Base-by-base conservation (phyloP, 2,888 invertebrate genomes). In the Lutraria lutraria region DNA sequence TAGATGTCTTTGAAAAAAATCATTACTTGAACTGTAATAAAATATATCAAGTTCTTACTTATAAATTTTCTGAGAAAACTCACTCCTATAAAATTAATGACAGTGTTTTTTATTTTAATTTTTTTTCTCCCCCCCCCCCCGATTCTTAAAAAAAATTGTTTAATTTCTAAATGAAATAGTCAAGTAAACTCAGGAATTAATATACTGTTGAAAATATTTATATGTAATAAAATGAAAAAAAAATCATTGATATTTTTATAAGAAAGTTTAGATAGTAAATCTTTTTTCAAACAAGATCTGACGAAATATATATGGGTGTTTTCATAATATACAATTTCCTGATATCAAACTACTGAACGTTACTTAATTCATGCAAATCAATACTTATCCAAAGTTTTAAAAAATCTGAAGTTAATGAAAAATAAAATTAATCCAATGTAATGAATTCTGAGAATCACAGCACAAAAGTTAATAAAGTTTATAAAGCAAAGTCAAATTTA, bases 401-500 rank as follows among this genome's bases (percentile, higher is more conserved):
- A 60, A 21, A 60, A 19, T 8, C 19, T 0, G 8, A 60, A 60
- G 6, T 43, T 43, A 60, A 60, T 60, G 21, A n/a, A 4, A 68
- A n/a, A n/a, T 25, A n/a, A 68, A 8, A 68, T 68, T 60, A 13
- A 68, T 68, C 63, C n/a, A 25, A 68, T 25, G 43, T 79, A 21
- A 34, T 16, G 34, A 79, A 79, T 43, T 79, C 79, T 79, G 79
- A 79, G 79, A 79, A 43, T 79, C 79, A 79, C 79, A 79, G 79
- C 79, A 79, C 31, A 79, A 79, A 43, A 12, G 12, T 34, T n/a
- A 63, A 79, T 43, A 21, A 31, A 16, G 4, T 79, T 79, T 43
- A 25, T n/a, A 34, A 79, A 79, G 13, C 16, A 34, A 12, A 79
- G 79, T 3, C 34, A 79, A 79, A 79, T n/a, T n/a, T 3, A 34